A percentile compares a stretch with the other conserved stretches of the same genome.
phyloP scores from a whole-genome alignment of 92 coral and sea anemone species.

The Paramuricea clavata region DNA sequence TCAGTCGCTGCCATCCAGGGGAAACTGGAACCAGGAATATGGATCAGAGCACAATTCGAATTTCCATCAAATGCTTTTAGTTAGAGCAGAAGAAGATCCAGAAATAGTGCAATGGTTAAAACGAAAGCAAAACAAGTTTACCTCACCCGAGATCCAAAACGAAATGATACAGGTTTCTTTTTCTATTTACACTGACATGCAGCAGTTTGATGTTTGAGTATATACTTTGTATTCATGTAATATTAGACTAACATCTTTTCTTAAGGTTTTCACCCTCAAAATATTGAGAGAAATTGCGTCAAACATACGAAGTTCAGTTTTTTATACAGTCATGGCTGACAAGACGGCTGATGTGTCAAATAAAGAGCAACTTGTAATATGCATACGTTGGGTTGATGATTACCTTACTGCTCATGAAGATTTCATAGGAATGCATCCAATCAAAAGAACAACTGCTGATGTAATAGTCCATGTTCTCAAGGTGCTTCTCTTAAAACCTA shows the following conservation, averaged over 20 bases:
- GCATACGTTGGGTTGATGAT: constrained; percentile 32
- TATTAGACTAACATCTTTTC: neutral
- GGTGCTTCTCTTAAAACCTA: too few relatives aligned
- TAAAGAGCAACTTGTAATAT: constrained; percentile 37
- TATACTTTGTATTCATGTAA: neutral
- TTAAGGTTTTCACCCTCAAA: neutral
- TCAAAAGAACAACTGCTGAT: constrained; percentile 34
- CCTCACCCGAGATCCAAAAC: constrained; percentile 69
- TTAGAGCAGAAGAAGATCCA: constrained; percentile 60
- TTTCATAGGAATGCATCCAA: constrained; percentile 25
- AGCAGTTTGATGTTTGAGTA: constrained; percentile 8
- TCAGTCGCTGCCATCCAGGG: constrained; percentile 63
- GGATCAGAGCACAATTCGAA: constrained; percentile 57
- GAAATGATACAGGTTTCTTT: constrained; percentile 61
- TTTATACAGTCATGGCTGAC: constrained; percentile 29
- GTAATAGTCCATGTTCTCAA: constrained; percentile 8
- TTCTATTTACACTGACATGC: neutral
- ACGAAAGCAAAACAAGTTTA: constrained; percentile 52
- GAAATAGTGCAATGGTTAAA: constrained; percentile 58
- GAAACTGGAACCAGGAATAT: constrained; percentile 59
- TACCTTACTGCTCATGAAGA: constrained; percentile 21
- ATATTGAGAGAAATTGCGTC: constrained; percentile 15
- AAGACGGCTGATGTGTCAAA: constrained; percentile 33
- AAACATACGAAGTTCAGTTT: constrained; percentile 7
- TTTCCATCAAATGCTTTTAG: constrained; percentile 56